These are phyloP conservation scores for Sweltsa coloradensis DNA, from an alignment of 1,140 invertebrate species.

Conservation along the genomic window DNA sequence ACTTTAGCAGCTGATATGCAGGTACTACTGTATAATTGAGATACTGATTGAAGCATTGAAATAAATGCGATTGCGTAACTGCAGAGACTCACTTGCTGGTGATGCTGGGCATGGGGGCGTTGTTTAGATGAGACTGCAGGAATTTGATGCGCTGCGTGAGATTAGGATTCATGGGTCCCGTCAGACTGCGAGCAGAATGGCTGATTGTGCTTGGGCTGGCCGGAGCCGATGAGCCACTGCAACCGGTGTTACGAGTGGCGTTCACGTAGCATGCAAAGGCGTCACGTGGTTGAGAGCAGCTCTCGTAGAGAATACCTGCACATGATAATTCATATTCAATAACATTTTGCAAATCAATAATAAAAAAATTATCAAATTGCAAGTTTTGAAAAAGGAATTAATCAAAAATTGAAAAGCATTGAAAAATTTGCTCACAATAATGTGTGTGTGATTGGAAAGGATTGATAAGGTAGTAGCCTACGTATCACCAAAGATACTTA, in stretches of 20 bases:
- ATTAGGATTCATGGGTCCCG: conserved; percentile 46
- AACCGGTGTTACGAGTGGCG: too few species aligned
- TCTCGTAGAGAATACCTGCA: conserved; percentile 87
- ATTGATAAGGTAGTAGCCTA: too few species aligned
- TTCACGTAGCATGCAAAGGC: conserved; percentile 96
- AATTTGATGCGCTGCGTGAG: conserved; percentile 78
- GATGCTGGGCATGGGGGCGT: conserved; percentile 83
- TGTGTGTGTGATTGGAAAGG: too few species aligned
- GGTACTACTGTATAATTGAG: too few species aligned
- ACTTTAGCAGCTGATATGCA: too few species aligned
- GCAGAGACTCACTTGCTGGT: conserved; percentile 78
- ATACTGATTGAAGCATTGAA: conserved; percentile 1
- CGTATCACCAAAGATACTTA: too few species aligned
- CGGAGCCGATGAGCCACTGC: too few species aligned
- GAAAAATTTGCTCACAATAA: too few species aligned
- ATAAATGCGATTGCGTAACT: conserved; percentile 6
- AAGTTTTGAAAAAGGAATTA: too few species aligned
- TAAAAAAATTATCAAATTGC: too few species aligned
- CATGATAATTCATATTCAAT: neutral
- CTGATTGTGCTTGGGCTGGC: conserved; percentile 15
- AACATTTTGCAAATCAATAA: neutral
- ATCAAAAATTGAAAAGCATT: too few species aligned
- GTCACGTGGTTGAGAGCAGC: conserved; percentile 87
- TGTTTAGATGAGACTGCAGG: conserved; percentile 74
- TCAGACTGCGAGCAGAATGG: conserved; percentile 20